Conservation (phyloP, 2,113 vertebrate species). For the Eptesicus fuscus region DNA sequence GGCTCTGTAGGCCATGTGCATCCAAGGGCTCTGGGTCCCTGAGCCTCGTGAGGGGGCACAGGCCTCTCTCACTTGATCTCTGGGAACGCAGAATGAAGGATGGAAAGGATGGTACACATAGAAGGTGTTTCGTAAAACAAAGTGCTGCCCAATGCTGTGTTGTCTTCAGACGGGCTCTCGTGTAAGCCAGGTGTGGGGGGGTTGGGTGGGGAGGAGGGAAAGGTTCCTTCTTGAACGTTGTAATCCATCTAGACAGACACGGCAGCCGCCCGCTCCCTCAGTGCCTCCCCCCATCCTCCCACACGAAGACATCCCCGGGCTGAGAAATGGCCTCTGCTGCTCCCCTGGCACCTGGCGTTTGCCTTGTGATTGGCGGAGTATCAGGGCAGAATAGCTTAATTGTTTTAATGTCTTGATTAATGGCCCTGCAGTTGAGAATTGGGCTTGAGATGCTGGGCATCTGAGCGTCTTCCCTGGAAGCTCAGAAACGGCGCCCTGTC, state of each 20-base stretch:
- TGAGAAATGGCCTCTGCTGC: conserved; percentile 72
- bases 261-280: background rate
- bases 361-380: conserved; percentile 73
- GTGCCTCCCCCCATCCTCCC: conserved; percentile 39
- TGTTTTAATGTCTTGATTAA: conserved; percentile 65
- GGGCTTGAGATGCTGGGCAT: background rate
- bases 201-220: conserved; percentile 51
- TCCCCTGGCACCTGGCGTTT: conserved; percentile 66
- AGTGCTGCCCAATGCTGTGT: background rate
- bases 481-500: background rate
- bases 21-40: background rate
- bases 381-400: conserved; percentile 67
- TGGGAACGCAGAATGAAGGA: background rate
- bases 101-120: background rate
- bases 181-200: conserved; percentile 57
- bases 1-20: rapidly evolving
- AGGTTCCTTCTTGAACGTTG: conserved; percentile 40
- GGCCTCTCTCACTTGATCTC: background rate
- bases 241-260: conserved; percentile 67
- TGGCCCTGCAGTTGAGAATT: conserved; percentile 31
- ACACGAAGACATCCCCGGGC: conserved; percentile 58
- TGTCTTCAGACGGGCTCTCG: conserved; percentile 44
- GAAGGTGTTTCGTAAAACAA: background rate
- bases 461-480: conserved; percentile 30
- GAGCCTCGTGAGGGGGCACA: too few relatives aligned